phyloP scores from a whole-genome alignment of 2,888 invertebrate genomes.

The Cryptosula pallasiana region DNA sequence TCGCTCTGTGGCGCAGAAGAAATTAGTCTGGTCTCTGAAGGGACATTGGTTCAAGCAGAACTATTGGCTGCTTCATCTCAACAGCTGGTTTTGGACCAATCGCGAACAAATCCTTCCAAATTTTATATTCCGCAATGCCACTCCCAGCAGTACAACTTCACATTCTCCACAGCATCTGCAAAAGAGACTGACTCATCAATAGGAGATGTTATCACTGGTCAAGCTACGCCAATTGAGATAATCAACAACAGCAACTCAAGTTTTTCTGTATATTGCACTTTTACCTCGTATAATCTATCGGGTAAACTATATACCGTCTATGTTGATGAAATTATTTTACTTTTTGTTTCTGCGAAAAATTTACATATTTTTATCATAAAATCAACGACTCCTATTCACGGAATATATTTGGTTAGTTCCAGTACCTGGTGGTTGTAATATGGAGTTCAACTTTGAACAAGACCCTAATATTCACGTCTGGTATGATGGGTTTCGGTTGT shows the following conservation, averaged over 20 bases:
- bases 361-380: no score
- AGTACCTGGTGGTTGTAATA: constrained; percentile 73
- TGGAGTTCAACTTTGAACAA: constrained; percentile 62
- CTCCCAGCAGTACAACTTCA: constrained; percentile 7
- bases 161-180: not conserved
- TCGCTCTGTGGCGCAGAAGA: not conserved
- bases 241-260: not conserved
- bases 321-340: no score
- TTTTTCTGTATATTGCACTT: not conserved
- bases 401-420: no score
- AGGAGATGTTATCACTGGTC: not conserved
- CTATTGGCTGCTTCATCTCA: not conserved
- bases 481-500: constrained; percentile 23
- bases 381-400: no score
- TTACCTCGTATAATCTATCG: not conserved
- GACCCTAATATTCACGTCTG: constrained; percentile 56
- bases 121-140: constrained; percentile 18
- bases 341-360: no score
- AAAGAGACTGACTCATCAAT: constrained; percentile 1
- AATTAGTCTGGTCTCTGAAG: not conserved
- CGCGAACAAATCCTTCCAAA: not conserved
- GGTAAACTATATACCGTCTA: no score
- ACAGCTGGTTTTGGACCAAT: not conserved
- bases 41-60: not conserved
- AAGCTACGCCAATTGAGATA: not conserved